Base-by-base conservation (phyloP, 53 echinoderm and acorn worm genomes). In the Holothuria leucospilota region DNA sequence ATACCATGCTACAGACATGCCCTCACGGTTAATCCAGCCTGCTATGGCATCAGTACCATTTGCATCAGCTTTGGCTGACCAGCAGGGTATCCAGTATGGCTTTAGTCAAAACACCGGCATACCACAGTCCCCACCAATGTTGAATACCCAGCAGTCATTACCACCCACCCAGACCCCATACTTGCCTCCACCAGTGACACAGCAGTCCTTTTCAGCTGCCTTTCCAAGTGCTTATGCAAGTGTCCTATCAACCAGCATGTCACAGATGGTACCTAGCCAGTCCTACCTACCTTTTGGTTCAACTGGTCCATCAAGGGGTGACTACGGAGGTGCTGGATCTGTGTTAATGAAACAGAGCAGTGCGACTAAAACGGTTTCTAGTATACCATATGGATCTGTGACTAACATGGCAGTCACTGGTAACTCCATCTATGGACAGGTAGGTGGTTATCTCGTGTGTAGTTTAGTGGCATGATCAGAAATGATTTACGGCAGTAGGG, bases 321-420 rank as follows among this genome's bases (percentile, higher is more conserved):
- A 90, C 24, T 87, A 87, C 39, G 88, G 88, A 20, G 62, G 60
- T 15, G 77, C 60, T 27, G 91, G 78, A 39, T 88, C 88, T 26
- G 85, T 88, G 61, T 75, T 93, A 41, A 78, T 86, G 59, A 91
- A 91, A 69, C 91, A 86, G 0, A 88, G 82, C 73, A 91, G 86
- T 29, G 89, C 86, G 4, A 87, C 94, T 9, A 94, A 94, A 72
- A 89, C 94, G 23, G 91, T 88, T 29, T 64, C 94, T 20, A 91
- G 87, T 86, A 51, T 89, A 25, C 84, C 89, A 8, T 94, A 82
- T 62, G 90, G 90, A 52, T 87, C 86, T 8, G 88, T 92, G 24
- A 60, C 87, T 26, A 91, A 85, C 70, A 89, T 91, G 83, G 79
- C 89, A 68, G 87, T 94, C 62, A 86, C 82, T 29, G 91, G 74